These are phyloP conservation scores for Pycnomerus fuliginosus DNA, from an alignment of 2,888 invertebrate species.

Conservation along the genomic window DNA sequence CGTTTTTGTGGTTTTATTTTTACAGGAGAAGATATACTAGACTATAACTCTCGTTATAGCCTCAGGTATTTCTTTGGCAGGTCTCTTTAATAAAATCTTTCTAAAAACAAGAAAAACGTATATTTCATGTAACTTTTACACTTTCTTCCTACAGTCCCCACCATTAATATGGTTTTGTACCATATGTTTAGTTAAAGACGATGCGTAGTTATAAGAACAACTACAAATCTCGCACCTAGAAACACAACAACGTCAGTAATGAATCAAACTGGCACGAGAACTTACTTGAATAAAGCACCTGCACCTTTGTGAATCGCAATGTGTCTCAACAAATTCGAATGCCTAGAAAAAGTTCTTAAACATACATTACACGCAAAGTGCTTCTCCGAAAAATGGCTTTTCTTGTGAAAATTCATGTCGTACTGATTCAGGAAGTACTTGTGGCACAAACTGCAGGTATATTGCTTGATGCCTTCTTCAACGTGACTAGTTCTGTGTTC, in stretches of 20 bases:
- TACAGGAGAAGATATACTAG: no score
- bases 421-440: conserved; percentile 50
- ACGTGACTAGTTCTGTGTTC: conserved; percentile 24
- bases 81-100: no score
- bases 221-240: conserved; percentile 46
- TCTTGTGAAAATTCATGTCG: conserved; percentile 53
- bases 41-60: no score
- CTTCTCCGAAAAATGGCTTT: conserved; percentile 42
- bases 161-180: conserved; percentile 44
- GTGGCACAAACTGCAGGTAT: conserved; percentile 50
- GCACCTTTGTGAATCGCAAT: conserved; percentile 42
- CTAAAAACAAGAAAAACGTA: no score
- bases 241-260: conserved; percentile 5
- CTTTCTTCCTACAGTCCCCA: conserved; percentile 14
- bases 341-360: conserved; percentile 44
- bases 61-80: no score
- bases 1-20: no score
- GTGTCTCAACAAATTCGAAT: conserved; percentile 46
- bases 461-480: conserved; percentile 27
- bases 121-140: no score
- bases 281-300: conserved; percentile 34
- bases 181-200: conserved; percentile 48
- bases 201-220: conserved; percentile 46
- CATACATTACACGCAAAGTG: conserved; percentile 41
- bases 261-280: conserved; percentile 1